phyloP scores from a whole-genome alignment of 1,140 invertebrate species.

The Brachionus manjavacas region DNA sequence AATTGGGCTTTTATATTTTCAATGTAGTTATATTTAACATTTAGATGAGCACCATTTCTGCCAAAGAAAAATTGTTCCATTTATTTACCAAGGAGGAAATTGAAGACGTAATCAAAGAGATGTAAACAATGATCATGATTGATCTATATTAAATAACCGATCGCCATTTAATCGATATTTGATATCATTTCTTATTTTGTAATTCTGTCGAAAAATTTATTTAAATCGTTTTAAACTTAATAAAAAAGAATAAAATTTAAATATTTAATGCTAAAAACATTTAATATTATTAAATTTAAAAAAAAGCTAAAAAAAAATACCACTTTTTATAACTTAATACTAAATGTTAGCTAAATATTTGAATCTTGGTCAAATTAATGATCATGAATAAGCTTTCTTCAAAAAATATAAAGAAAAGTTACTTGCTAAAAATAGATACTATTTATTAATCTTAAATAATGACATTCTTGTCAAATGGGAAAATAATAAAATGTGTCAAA shows the following conservation, averaged over 20 bases:
- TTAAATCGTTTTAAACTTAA: background rate
- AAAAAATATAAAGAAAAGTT: too few relatives aligned
- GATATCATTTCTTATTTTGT: slow-evolving; percentile 8
- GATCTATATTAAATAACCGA: background rate
- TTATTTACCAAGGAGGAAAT: slow-evolving; percentile 41
- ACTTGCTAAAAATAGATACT: too few relatives aligned
- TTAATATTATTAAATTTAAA: too few relatives aligned
- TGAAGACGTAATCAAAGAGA: slow-evolving; percentile 41
- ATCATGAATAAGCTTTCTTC: too few relatives aligned
- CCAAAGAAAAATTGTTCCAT: background rate
- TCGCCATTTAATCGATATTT: slow-evolving; percentile 35
- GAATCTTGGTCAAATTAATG: too few relatives aligned
- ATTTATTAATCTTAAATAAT: too few relatives aligned
- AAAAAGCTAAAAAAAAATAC: too few relatives aligned
- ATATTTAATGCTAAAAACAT: background rate
- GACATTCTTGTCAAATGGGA: too few relatives aligned
- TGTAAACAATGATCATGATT: background rate
- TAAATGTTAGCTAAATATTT: too few relatives aligned
- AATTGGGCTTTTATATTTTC: background rate
- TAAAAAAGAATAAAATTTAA: background rate
- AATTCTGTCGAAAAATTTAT: slow-evolving; percentile 12
- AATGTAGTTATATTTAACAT: background rate
- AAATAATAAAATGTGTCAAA: too few relatives aligned
- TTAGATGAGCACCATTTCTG: background rate
- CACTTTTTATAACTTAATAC: too few relatives aligned